Conservation (phyloP, 1,140 invertebrate species). For the Scaptomyza montana region DNA sequence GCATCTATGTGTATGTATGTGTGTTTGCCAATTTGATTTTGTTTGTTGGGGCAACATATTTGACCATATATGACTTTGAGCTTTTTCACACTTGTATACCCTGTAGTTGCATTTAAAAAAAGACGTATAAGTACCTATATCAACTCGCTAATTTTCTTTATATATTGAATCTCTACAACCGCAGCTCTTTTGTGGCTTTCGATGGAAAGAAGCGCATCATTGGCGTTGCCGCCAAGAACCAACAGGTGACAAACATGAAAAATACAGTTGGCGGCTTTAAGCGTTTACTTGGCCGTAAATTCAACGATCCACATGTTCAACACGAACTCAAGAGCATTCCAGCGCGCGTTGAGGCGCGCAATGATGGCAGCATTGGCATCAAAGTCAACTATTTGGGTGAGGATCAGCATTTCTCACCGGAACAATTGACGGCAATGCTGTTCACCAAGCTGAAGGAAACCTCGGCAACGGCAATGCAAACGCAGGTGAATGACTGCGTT, state of each 20-base stretch:
- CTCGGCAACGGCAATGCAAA: conserved; percentile 93
- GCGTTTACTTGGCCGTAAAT: conserved; percentile 93
- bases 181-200: conserved; percentile 97
- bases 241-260: conserved; percentile 98
- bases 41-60: conserved; percentile 33
- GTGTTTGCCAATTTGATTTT: conserved; percentile 23
- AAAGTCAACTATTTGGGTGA: conserved; percentile 95
- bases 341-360: conserved; percentile 88
- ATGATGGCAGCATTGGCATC: conserved; percentile 91
- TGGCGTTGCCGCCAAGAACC: conserved; percentile 98
- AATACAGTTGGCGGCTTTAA: conserved; percentile 98
- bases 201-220: conserved; percentile 95
- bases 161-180: conserved; percentile 62
- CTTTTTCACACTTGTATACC: conserved; percentile 7
- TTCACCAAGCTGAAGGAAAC: conserved; percentile 98
- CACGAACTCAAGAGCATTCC: conserved; percentile 91
- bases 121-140: no score
- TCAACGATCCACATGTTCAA: conserved; percentile 93
- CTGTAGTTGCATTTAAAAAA: background rate
- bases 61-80: conserved; percentile 47
- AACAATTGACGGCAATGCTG: conserved; percentile 98
- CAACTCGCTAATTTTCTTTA: no score
- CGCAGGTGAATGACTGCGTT: conserved; percentile 98
- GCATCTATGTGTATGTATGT: background rate
- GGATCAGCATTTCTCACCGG: conserved; percentile 94